These are phyloP conservation scores for Theocolax elegans DNA, from an alignment of 1,140 invertebrate genomes.

Conservation along the genomic window DNA sequence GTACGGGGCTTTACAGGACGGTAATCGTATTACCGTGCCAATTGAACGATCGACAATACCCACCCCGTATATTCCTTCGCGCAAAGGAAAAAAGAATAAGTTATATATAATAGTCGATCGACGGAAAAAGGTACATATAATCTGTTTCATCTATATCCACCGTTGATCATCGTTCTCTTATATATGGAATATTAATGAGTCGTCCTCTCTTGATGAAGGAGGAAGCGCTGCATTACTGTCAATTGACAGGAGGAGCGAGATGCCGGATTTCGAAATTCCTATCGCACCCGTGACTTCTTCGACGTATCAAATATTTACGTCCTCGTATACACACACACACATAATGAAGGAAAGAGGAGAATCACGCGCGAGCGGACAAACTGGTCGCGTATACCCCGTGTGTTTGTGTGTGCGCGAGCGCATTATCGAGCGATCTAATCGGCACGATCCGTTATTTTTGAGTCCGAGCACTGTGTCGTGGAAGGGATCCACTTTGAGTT, in stretches of 20 bases:
- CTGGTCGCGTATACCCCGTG: too few relatives aligned
- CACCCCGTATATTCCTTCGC: not conserved
- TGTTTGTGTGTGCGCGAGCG: constrained; percentile 33
- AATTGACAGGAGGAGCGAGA: constrained; percentile 11
- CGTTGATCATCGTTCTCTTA: not conserved
- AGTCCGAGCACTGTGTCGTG: constrained; percentile 45
- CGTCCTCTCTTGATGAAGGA: too few relatives aligned
- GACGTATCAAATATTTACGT: constrained; percentile 25
- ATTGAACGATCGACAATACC: not conserved
- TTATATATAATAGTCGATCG: too few relatives aligned
- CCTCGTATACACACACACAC: not conserved
- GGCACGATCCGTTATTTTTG: constrained; percentile 62
- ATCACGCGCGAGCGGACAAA: too few relatives aligned
- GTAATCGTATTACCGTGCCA: too few relatives aligned
- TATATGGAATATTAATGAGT: not conserved
- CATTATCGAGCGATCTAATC: constrained; percentile 63
- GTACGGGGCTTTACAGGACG: too few relatives aligned
- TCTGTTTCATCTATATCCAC: too few relatives aligned
- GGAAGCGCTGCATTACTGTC: constrained; percentile 8
- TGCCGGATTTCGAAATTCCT: constrained; percentile 18
- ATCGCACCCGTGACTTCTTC: too few relatives aligned
- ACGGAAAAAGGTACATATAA: too few relatives aligned
- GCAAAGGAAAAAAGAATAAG: too few relatives aligned
- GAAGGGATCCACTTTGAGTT: constrained; percentile 58
- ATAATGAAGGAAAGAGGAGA: not conserved